Evolutionary conservation across 2,888 invertebrate species (phyloP).

Genomic region (Ptilodon capucinus): DNA sequence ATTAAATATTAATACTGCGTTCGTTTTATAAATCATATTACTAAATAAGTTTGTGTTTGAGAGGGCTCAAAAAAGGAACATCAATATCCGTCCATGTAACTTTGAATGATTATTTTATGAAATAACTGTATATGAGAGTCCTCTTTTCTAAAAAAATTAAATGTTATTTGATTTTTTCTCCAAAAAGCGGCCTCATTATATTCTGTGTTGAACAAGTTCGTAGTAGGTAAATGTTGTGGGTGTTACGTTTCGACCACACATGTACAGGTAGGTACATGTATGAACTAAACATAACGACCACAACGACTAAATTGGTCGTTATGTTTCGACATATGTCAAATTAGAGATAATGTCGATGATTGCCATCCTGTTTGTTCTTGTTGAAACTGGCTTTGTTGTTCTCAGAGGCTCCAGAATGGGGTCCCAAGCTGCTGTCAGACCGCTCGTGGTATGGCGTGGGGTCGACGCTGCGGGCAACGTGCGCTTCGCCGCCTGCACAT

Average conservation of each 20-base stretch:
- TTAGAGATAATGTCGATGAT: no score
- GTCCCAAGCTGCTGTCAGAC: slow-evolving; percentile 85
- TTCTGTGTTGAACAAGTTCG: neutral
- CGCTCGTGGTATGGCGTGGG: slow-evolving; percentile 87
- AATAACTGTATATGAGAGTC: neutral
- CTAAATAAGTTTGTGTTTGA: slow-evolving; percentile 13
- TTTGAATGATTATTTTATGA: neutral
- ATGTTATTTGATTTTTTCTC: no score
- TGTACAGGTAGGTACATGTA: no score
- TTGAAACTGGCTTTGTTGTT: slow-evolving; percentile 43
- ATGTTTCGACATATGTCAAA: no score
- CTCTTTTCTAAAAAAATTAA: neutral
- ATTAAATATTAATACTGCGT: slow-evolving; percentile 26
- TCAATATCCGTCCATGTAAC: neutral
- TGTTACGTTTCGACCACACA: no score
- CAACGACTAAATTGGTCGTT: no score
- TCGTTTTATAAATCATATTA: slow-evolving; percentile 24
- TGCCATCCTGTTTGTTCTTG: no score
- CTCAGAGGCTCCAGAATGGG: slow-evolving; percentile 86
- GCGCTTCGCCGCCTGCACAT: slow-evolving; percentile 85
- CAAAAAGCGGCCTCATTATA: neutral
- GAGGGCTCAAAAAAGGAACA: neutral
- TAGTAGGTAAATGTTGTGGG: no score
- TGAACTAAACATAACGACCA: no score
- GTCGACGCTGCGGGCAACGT: slow-evolving; percentile 86